Evolutionary conservation across 2,888 invertebrate species (phyloP).

Genomic region (Tiliacea aurago): DNA sequence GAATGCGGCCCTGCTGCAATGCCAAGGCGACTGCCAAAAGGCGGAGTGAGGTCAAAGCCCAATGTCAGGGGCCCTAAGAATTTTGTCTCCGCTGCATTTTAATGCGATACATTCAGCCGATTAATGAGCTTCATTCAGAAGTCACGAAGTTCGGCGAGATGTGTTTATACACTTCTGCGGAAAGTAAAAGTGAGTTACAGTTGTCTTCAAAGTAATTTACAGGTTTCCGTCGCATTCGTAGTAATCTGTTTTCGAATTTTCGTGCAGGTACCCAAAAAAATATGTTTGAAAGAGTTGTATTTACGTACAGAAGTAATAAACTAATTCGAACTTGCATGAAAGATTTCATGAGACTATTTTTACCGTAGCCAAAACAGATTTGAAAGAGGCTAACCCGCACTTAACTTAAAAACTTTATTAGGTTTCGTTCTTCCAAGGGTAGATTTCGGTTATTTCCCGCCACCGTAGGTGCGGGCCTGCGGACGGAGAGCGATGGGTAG

Average conservation of each 20-base stretch:
- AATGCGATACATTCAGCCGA: slow-evolving; percentile 51
- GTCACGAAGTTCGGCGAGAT: slow-evolving; percentile 11
- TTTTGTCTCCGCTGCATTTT: slow-evolving; percentile 77
- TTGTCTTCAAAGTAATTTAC: slow-evolving; percentile 35
- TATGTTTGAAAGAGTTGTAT: not conserved
- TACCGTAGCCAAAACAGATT: not conserved
- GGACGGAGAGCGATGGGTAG: no score
- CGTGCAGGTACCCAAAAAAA: not conserved
- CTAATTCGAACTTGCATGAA: not conserved
- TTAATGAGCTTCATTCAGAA: slow-evolving; percentile 53
- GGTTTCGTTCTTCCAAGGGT: not conserved
- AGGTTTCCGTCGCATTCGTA: not conserved
- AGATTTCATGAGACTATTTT: not conserved
- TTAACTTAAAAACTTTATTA: not conserved
- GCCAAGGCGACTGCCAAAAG: slow-evolving; percentile 89
- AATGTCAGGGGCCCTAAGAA: slow-evolving; percentile 89
- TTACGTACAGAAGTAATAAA: not conserved
- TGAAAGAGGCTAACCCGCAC: not conserved
- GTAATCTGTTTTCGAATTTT: slow-evolving; percentile 22
- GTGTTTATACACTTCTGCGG: slow-evolving; percentile 33
- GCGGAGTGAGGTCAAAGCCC: slow-evolving; percentile 82
- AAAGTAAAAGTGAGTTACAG: slow-evolving; percentile 46
- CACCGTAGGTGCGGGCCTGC: no score
- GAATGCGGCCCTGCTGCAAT: slow-evolving; percentile 83
- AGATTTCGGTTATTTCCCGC: not conserved